Evolutionary conservation across 2,888 invertebrate genomes (phyloP).

Genomic region (Mimumesa dahlbomi): DNA sequence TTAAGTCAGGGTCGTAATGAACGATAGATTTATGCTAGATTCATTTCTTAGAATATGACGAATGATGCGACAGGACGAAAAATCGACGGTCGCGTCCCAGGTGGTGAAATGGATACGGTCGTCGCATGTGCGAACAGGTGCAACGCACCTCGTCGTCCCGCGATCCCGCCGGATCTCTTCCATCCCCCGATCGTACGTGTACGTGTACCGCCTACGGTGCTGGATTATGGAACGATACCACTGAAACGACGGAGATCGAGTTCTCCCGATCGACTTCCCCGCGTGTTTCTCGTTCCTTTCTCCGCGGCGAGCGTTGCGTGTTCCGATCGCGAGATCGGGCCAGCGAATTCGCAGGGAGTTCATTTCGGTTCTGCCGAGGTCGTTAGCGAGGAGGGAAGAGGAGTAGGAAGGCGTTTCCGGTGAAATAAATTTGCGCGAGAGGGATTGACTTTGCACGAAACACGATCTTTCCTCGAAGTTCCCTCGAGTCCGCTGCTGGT

Average conservation of each 20-base stretch:
- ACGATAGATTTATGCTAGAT: too few species aligned
- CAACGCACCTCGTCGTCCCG: conserved; percentile 35
- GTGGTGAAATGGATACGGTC: too few species aligned
- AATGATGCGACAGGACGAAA: too few species aligned
- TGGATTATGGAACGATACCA: conserved; percentile 64
- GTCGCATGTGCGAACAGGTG: conserved; percentile 63
- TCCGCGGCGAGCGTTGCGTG: conserved; percentile 53
- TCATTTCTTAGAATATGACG: too few species aligned
- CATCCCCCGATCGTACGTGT: conserved; percentile 23
- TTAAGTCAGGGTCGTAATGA: too few species aligned
- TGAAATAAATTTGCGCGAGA: conserved; percentile 51
- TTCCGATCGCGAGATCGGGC: conserved; percentile 51
- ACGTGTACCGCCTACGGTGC: conserved; percentile 68
- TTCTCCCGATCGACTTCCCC: conserved; percentile 42
- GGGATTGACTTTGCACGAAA: conserved; percentile 52
- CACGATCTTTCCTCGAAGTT: conserved; percentile 27
- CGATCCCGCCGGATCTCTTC: conserved; percentile 36
- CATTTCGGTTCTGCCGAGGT: conserved; percentile 40
- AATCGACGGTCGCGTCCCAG: too few species aligned
- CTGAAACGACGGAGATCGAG: conserved; percentile 63
- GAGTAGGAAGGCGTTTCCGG: conserved; percentile 58
- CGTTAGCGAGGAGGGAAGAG: conserved; percentile 44
- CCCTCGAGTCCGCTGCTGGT: too few species aligned
- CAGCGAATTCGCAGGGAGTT: conserved; percentile 53
- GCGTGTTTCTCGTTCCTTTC: conserved; percentile 26